Evolutionary conservation across 2,113 vertebrate species (phyloP).

Genomic region (Aegotheles bennettii): DNA sequence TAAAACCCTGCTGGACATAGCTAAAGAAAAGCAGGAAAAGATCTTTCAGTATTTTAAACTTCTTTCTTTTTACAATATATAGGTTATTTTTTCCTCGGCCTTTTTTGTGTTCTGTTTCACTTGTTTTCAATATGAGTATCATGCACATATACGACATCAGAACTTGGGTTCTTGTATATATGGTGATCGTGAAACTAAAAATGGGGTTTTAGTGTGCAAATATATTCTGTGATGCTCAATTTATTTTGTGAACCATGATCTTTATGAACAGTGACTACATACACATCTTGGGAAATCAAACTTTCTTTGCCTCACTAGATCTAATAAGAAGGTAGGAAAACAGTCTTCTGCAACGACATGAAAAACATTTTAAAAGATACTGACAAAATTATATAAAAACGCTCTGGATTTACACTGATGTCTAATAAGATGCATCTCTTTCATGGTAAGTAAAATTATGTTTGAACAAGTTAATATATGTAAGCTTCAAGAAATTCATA

Average conservation of each 20-base stretch:
- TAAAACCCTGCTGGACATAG: background rate
- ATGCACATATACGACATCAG: background rate
- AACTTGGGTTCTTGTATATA: background rate
- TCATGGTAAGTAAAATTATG: background rate
- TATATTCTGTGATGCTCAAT: background rate
- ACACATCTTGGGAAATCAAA: background rate
- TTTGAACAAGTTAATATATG: background rate
- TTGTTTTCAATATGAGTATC: background rate
- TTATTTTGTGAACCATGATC: background rate
- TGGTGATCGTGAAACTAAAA: background rate
- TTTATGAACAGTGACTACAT: background rate
- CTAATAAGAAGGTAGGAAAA: background rate
- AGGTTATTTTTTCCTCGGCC: background rate
- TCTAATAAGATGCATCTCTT: background rate
- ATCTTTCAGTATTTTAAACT: background rate
- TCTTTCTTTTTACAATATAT: background rate
- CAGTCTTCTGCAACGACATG: background rate
- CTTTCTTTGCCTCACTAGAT: background rate
- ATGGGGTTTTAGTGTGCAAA: background rate
- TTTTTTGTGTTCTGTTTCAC: background rate
- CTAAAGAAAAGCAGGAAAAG: background rate
- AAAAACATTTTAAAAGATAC: background rate
- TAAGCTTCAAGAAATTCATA: background rate
- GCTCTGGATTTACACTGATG: background rate
- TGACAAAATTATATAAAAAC: background rate